phyloP scores from a whole-genome alignment of 2,888 invertebrate species.

The Microplitis deprimator region DNA sequence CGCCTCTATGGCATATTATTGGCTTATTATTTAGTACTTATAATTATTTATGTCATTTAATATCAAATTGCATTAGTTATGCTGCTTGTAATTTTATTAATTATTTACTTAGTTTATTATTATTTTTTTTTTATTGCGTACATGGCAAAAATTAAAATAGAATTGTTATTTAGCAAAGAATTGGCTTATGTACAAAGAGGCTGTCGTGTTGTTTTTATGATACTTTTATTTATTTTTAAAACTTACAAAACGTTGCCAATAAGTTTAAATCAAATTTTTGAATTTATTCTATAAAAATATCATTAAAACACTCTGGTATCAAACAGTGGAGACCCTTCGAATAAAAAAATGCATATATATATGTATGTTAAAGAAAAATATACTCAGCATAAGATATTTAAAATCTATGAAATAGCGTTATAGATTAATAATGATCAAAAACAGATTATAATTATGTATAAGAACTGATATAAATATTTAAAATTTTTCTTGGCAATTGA shows the following conservation, averaged over 20 bases:
- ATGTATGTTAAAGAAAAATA: conserved; percentile 47
- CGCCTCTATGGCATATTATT: conserved; percentile 59
- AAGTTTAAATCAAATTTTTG: conserved; percentile 14
- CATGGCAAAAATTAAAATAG: conserved; percentile 53
- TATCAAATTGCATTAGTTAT: neutral
- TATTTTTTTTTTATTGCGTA: conserved; percentile 35
- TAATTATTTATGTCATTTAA: conserved; percentile 25
- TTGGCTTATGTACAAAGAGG: conserved; percentile 54
- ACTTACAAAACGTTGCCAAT: conserved; percentile 5
- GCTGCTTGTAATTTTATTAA: neutral
- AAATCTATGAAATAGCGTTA: conserved; percentile 45
- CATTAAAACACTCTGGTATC: conserved; percentile 55
- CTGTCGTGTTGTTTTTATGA: conserved; percentile 52
- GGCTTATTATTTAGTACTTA: conserved; percentile 37
- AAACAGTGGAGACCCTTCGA: conserved; percentile 68
- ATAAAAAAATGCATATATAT: conserved; percentile 34
- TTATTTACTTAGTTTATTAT: conserved; percentile 17
- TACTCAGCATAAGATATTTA: conserved; percentile 51
- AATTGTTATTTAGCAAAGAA: conserved; percentile 50
- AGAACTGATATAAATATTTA: no score
- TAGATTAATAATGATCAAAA: no score
- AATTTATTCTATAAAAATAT: conserved; percentile 50
- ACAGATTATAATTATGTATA: no score
- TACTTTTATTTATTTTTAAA: conserved; percentile 24
- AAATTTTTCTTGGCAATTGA: neutral